A percentile compares a stretch with the other conserved stretches of the same genome.
Conservation (phyloP, 2,113 vertebrate species). For the Cavia aperea region DNA sequence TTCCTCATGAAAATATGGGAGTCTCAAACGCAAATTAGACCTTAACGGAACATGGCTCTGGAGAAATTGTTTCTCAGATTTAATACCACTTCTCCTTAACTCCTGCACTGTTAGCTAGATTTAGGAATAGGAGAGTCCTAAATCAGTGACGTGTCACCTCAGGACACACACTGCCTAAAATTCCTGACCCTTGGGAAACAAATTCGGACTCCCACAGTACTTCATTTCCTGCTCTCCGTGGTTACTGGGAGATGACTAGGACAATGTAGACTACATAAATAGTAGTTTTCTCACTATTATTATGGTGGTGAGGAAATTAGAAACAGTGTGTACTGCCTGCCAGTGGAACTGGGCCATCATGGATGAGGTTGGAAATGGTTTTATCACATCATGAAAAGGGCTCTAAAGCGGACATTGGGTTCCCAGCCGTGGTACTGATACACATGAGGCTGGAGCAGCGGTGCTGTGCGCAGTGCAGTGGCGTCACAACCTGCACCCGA, state of each 20-base stretch:
- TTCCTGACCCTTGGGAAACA: background rate
- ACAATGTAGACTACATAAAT: background rate
- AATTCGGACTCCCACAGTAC: background rate
- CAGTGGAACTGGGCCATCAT: background rate
- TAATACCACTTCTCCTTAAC: background rate
- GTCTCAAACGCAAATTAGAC: background rate
- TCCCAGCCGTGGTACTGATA: background rate
- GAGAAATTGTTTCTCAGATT: background rate
- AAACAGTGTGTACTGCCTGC: background rate
- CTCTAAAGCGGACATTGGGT: background rate
- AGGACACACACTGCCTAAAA: background rate
- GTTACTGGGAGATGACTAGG: background rate
- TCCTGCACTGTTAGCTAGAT: background rate
- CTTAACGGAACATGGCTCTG: constrained; percentile 17
- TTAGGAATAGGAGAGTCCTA: background rate
- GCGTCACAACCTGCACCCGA: background rate
- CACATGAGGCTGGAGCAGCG: background rate
- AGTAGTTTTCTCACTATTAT: background rate
- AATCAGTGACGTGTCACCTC: background rate
- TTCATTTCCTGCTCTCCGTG: background rate
- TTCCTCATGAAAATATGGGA: background rate
- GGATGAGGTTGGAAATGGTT: background rate
- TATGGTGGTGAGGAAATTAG: background rate
- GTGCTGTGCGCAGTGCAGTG: background rate
- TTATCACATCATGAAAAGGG: background rate